phyloP scores from a whole-genome alignment of 2,113 vertebrate genomes.

The Scomber colias region DNA sequence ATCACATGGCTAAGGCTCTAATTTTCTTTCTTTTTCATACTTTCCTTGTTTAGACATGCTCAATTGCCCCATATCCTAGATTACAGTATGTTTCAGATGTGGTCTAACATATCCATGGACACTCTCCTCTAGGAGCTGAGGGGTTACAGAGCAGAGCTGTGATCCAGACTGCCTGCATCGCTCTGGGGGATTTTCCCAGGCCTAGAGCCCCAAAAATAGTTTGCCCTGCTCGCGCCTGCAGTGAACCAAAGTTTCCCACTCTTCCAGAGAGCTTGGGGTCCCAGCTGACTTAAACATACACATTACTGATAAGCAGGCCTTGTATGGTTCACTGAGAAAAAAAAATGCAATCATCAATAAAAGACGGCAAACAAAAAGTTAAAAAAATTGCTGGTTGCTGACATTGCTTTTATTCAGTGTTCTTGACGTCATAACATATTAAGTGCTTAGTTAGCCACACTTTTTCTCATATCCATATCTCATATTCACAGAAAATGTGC shows the following conservation, averaged over 20 bases:
- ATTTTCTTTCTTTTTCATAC: not conserved
- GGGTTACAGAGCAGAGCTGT: slow-evolving; percentile 64
- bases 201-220: slow-evolving; percentile 79
- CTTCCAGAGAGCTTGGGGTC: slow-evolving; percentile 47
- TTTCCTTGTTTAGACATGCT: slow-evolving; percentile 62
- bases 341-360: no score
- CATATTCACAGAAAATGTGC: no score
- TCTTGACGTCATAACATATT: no score
- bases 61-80: slow-evolving; percentile 28
- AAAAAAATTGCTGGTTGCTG: no score
- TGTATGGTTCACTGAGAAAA: slow-evolving; percentile 2
- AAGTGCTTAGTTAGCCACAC: no score
- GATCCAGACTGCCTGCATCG: slow-evolving; percentile 55
- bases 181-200: slow-evolving; percentile 80
- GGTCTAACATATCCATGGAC: slow-evolving; percentile 51
- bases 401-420: no score
- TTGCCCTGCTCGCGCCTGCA: slow-evolving; percentile 47
- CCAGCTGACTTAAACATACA: slow-evolving; percentile 54
- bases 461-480: no score
- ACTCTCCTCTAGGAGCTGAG: slow-evolving; percentile 57
- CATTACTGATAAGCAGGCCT: slow-evolving; percentile 29
- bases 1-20: slow-evolving; percentile 15
- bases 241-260: slow-evolving; percentile 73
- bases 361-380: no score
- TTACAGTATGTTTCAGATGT: slow-evolving; percentile 66